Percentiles rank a stretch among this genome's conserved stretches.
phyloP scores from a whole-genome alignment of 2,888 invertebrate genomes.

The Leucozona laternaria region DNA sequence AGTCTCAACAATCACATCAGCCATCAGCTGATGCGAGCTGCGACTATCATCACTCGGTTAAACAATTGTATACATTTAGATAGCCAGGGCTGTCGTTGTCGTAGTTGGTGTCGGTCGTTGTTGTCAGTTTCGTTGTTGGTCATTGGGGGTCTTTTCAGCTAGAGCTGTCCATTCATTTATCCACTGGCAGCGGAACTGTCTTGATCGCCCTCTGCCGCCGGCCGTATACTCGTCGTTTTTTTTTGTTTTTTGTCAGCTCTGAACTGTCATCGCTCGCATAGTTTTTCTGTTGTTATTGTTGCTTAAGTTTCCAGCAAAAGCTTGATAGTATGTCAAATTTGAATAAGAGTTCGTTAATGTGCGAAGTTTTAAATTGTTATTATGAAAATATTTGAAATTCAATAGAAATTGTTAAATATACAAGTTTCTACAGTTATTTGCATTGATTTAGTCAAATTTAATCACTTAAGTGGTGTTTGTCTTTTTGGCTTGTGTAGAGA shows the following conservation, averaged over 20 bases:
- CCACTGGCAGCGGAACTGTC: slow-evolving; percentile 68
- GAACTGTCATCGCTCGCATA: slow-evolving; percentile 18
- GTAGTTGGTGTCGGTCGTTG: background rate
- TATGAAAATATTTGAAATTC: slow-evolving; percentile 38
- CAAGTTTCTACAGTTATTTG: slow-evolving; percentile 21
- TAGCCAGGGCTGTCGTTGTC: slow-evolving; percentile 26
- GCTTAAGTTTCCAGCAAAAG: slow-evolving; percentile 36
- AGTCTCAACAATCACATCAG: slow-evolving; percentile 7
- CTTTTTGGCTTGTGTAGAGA: background rate
- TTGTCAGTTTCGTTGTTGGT: slow-evolving; percentile 25
- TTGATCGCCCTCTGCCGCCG: slow-evolving; percentile 45
- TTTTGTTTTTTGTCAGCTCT: slow-evolving; percentile 13
- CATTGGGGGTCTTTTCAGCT: slow-evolving; percentile 58
- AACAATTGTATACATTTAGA: slow-evolving; percentile 21
- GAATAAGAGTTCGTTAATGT: slow-evolving; percentile 28
- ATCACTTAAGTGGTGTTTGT: slow-evolving; percentile 21
- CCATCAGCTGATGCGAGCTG: slow-evolving; percentile 38
- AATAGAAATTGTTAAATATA: slow-evolving; percentile 13
- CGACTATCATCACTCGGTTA: slow-evolving; percentile 53
- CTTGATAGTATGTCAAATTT: slow-evolving; percentile 45
- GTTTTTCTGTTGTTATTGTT: slow-evolving; percentile 5
- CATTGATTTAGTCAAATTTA: slow-evolving; percentile 15
- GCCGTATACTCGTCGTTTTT: slow-evolving; percentile 14
- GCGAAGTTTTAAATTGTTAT: slow-evolving; percentile 23
- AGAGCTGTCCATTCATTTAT: slow-evolving; percentile 70